A percentile compares a stretch with the other conserved stretches of the same genome.
Evolutionary conservation across 2,888 invertebrate genomes (phyloP).

Genomic region (Phengaris arion): DNA sequence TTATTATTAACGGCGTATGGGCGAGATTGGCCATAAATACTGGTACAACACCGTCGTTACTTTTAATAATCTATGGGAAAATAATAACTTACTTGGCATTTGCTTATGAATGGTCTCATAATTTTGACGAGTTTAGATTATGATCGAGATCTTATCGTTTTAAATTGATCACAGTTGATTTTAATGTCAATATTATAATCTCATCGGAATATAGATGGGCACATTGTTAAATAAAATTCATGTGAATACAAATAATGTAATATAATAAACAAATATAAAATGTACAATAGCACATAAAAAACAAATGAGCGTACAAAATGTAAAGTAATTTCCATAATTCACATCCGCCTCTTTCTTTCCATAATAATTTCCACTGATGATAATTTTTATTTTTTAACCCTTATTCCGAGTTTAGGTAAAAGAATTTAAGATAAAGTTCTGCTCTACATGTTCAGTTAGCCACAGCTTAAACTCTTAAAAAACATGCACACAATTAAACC

Average conservation of each 20-base stretch:
- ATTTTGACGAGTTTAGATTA: slow-evolving; percentile 12
- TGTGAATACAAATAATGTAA: too few relatives aligned
- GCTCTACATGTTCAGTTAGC: neutral
- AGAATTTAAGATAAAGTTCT: neutral
- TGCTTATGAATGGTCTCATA: slow-evolving; percentile 17
- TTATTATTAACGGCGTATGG: slow-evolving; percentile 48
- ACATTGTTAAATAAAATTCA: neutral
- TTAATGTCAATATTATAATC: slow-evolving; percentile 3
- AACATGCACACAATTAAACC: neutral
- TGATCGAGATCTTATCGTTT: neutral
- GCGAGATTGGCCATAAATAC: slow-evolving; percentile 7
- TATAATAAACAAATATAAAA: neutral
- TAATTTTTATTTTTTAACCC: neutral
- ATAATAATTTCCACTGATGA: neutral
- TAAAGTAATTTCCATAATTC: neutral
- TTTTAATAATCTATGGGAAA: slow-evolving; percentile 15
- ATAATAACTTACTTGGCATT: slow-evolving; percentile 6
- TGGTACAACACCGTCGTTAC: neutral
- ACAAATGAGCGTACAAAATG: neutral
- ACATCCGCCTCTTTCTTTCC: neutral
- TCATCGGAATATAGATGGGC: neutral
- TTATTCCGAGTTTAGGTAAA: neutral
- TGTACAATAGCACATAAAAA: neutral
- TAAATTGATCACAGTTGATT: slow-evolving; percentile 6
- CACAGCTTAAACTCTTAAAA: neutral